Base-by-base conservation (phyloP, 2,888 invertebrate species). In the Ichneumoninae sp. region DNA sequence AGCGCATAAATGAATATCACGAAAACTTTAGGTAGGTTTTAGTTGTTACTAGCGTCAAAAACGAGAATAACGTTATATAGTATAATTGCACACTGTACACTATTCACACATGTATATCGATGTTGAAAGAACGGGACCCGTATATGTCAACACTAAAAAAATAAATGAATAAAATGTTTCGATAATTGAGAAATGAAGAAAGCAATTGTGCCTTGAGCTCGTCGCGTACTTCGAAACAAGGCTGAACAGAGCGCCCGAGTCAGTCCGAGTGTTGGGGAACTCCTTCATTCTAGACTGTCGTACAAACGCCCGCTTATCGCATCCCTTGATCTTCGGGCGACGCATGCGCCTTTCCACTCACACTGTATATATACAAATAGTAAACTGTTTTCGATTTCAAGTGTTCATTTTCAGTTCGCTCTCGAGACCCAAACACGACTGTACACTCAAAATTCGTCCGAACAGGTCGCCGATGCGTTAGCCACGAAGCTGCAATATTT, bases 251-350 rank as follows among this genome's bases (percentile, higher is more conserved):
- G 30, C 16, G 30, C 44, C 3, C n/a, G 40, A 4, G 7, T 40
- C 8, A 10, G 40, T 8, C 40, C 40, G 10, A 40, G 8, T 40
- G 19, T 68, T 68, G 68, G 47, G 30, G 68, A 68, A 68, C 10
- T 68, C 68, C 68, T 68, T 6, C 30, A 68, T 68, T 68, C 44
- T 13, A 26, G 16, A 68, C 22, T 68, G 13, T 8, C 30, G 44
- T 44, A 16, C 26, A 22, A 47, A 22, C 44, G n/a, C 22, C 6
- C 22, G 16, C 16, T 47, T 68, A 44, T 44, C 47, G 13, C 26
- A 19, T 16, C 47, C 44, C 16, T 57, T 26, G 57, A 57, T 57
- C 57, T 57, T 4, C 26, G 22, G 68, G 22, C 47, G 16, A 4
- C 68, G 68, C 68, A 68, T 68, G 68, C 47, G 30, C 57, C 2